A percentile compares a stretch with the other conserved stretches of the same genome.
Evolutionary conservation across 2,888 invertebrate genomes (phyloP).

Genomic region (Stratiomys singularior): DNA sequence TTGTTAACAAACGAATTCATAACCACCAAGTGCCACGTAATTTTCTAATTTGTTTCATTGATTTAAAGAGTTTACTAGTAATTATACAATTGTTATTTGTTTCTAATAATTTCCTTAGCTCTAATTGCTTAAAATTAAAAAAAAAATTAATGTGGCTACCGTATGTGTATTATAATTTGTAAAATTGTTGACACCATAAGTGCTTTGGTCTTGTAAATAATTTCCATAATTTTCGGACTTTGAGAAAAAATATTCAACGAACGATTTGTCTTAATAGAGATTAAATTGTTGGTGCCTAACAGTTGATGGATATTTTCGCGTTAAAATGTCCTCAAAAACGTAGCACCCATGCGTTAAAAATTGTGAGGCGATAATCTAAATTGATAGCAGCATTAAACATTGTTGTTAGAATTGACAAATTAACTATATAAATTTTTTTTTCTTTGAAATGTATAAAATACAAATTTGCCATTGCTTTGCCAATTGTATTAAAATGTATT

Average conservation of each 20-base stretch:
- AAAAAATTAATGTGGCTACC: background rate
- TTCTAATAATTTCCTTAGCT: background rate
- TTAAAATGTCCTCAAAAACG: background rate
- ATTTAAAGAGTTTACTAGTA: background rate
- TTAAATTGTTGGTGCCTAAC: slow-evolving; percentile 33
- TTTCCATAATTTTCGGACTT: background rate
- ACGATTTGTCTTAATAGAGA: background rate
- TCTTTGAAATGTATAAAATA: slow-evolving; percentile 8
- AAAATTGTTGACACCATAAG: slow-evolving; percentile 35
- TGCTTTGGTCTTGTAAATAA: slow-evolving; percentile 42
- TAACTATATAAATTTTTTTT: background rate
- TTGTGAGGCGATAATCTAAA: too few species aligned
- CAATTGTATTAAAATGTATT: slow-evolving; percentile 48
- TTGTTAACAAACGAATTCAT: slow-evolving; percentile 11
- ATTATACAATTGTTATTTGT: background rate
- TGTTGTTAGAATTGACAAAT: background rate
- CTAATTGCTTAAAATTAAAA: background rate
- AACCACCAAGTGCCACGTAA: slow-evolving; percentile 50
- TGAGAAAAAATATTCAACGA: background rate
- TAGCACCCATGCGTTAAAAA: background rate
- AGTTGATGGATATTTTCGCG: background rate
- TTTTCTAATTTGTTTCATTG: background rate
- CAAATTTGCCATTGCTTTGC: slow-evolving; percentile 60
- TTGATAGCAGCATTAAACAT: too few species aligned
- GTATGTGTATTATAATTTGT: background rate